Conservation (phyloP, 2,797 vertebrate species). For the Hippoglossus hippoglossus region DNA sequence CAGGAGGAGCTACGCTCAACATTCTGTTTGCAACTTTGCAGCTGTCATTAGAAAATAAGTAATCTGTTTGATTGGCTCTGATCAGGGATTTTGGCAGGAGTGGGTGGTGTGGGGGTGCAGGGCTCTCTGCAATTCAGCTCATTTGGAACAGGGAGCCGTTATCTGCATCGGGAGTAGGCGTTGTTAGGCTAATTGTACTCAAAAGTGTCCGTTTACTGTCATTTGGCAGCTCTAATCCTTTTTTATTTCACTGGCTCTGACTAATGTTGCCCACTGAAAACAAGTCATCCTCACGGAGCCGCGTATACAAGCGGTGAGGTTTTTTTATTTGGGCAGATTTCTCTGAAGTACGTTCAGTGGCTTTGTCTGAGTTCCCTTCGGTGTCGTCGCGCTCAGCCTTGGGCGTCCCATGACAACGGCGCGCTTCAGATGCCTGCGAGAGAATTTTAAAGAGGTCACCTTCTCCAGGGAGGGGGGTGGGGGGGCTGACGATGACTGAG, state of each 20-base stretch:
- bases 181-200: slow-evolving; percentile 70
- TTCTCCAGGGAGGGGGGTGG: slow-evolving; percentile 60
- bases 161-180: slow-evolving; percentile 65
- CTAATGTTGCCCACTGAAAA: slow-evolving; percentile 45
- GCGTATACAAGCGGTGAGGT: slow-evolving; percentile 34
- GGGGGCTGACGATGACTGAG: slow-evolving; percentile 61
- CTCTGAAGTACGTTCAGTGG: slow-evolving; percentile 55
- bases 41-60: slow-evolving; percentile 56
- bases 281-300: slow-evolving; percentile 29
- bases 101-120: slow-evolving; percentile 56
- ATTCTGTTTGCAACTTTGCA: slow-evolving; percentile 52
- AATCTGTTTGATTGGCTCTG: slow-evolving; percentile 66
- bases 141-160: slow-evolving; percentile 64
- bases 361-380: slow-evolving; percentile 50
- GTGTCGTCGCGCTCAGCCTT: slow-evolving; percentile 47
- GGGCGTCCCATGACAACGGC: slow-evolving; percentile 55
- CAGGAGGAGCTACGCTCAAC: slow-evolving; percentile 7
- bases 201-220: slow-evolving; percentile 66
- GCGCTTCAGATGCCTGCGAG: slow-evolving; percentile 63
- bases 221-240: slow-evolving; percentile 65
- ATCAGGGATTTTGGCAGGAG: slow-evolving; percentile 60
- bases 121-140: slow-evolving; percentile 56
- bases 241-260: slow-evolving; percentile 51
- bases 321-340: slow-evolving; percentile 40
- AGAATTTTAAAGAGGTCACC: slow-evolving; percentile 79